Evolutionary conservation across 2,797 vertebrate species (phyloP).

Genomic region (Kryptopterus vitreolus): DNA sequence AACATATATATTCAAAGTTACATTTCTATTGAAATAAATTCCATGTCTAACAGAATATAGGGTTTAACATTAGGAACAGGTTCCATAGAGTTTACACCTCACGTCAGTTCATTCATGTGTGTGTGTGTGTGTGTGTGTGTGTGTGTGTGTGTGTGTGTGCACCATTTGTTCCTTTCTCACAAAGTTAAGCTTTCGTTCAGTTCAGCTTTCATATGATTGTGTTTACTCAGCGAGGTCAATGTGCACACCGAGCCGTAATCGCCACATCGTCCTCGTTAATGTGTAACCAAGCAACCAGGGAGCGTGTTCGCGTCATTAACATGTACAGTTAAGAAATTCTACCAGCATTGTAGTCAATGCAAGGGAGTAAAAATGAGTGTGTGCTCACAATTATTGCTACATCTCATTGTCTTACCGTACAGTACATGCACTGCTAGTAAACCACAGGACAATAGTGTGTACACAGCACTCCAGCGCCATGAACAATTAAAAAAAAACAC

Average conservation of each 20-base stretch:
- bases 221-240: slow-evolving; percentile 55
- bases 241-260: slow-evolving; percentile 49
- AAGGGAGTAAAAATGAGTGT: not conserved
- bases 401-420: not conserved
- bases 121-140: too few species aligned
- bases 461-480: not conserved
- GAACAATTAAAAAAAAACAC: not conserved
- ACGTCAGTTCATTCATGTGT: not conserved
- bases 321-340: slow-evolving; percentile 2
- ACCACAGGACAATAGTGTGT: too few species aligned
- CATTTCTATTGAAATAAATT: not conserved
- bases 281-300: slow-evolving; percentile 44
- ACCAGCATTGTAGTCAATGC: not conserved
- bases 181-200: slow-evolving; percentile 17
- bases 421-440: not conserved
- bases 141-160: not conserved
- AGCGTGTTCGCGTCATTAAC: slow-evolving; percentile 9
- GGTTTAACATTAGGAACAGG: not conserved
- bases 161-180: slow-evolving; percentile 4
- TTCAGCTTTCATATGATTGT: slow-evolving; percentile 26
- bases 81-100: not conserved
- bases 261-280: slow-evolving; percentile 52
- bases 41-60: not conserved
- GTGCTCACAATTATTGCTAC: too few species aligned
- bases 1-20: not conserved